Evolutionary conservation across 2,797 vertebrate species (phyloP).

Genomic region (Ambastaia sidthimunki): DNA sequence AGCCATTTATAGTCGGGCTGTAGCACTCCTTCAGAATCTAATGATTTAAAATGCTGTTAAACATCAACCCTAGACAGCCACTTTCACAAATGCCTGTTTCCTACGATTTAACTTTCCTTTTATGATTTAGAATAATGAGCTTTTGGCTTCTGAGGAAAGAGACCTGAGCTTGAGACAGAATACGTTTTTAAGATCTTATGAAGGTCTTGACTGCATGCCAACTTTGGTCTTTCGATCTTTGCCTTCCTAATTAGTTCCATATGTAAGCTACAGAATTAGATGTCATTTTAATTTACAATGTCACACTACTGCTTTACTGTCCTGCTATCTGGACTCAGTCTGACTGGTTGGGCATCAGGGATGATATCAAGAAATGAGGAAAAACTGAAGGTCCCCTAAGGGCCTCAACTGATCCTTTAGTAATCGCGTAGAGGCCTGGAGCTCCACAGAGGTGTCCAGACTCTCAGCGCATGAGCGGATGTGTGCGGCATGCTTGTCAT

Average conservation of each 20-base stretch:
- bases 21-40: constrained; percentile 6
- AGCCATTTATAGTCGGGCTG: constrained; percentile 26
- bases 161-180: constrained; percentile 9
- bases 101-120: constrained; percentile 33
- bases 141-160: constrained; percentile 21
- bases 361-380: constrained; percentile 44
- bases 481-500: constrained; percentile 40
- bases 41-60: constrained; percentile 47
- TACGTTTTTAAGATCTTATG: constrained; percentile 3
- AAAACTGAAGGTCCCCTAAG: constrained; percentile 34
- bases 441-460: constrained; percentile 24
- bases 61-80: constrained; percentile 28
- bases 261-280: background rate
- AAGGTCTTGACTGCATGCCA: constrained; percentile 8
- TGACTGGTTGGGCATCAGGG: constrained; percentile 26
- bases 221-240: constrained; percentile 8
- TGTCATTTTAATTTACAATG: background rate
- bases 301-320: background rate
- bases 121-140: constrained; percentile 43
- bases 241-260: background rate
- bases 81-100: constrained; percentile 38
- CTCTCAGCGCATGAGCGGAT: constrained; percentile 14
- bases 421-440: constrained; percentile 39
- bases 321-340: constrained; percentile 23
- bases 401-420: constrained; percentile 27